Evolutionary conservation across 2,888 invertebrate species (phyloP), one percentile per base, ranked within the genome.

Genomic region (Drosophila eohydei): DNA sequence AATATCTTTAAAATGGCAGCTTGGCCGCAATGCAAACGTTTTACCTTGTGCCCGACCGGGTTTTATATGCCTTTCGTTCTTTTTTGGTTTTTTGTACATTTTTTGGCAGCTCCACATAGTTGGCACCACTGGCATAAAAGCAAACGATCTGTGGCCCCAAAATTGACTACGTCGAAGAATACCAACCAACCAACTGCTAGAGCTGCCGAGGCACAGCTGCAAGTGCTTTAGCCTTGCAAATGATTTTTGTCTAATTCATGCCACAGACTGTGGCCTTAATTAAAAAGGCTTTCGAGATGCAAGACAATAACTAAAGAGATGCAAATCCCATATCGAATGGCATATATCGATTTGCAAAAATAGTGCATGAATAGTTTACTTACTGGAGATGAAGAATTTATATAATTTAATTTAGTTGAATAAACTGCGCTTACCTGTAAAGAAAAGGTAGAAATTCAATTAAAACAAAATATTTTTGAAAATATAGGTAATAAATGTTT

Each of bases 1-100:
- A 58, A 62, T 83, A 87, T 83, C 78, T 87, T 81, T 71, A 78
- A 75, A 64, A 62, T 73, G 80, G 50, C 78, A 66, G 64, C 30
- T 60, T 60, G 64, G 65, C 74, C 60, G 71, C 64, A 81, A 68
- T 75, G 61, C 50, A 83, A 68, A 78, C 81, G 69, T 75, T 83
- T 83, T 81, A 78, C 78, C 78, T 78, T 71, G 70, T 55, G 51
- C 59, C 60, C 57, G 34, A 21, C 34, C 38, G 50, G 50, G 28
- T 41, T 21, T 44, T 43, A 32, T 26, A 41, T 32, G 38, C 36
- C 30, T 34, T 43, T 34, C 51, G 3, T 58, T 78, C 12, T 38
- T 60, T 48, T 36, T 12, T 72, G 67, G 68, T 28, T 60, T 2
- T 62, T 28, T 26, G 51, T 43, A 51, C 21, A 28, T 65, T 48